phyloP scores from a whole-genome alignment of 2,888 invertebrate genomes.

The Harpagoxenus sublaevis region DNA sequence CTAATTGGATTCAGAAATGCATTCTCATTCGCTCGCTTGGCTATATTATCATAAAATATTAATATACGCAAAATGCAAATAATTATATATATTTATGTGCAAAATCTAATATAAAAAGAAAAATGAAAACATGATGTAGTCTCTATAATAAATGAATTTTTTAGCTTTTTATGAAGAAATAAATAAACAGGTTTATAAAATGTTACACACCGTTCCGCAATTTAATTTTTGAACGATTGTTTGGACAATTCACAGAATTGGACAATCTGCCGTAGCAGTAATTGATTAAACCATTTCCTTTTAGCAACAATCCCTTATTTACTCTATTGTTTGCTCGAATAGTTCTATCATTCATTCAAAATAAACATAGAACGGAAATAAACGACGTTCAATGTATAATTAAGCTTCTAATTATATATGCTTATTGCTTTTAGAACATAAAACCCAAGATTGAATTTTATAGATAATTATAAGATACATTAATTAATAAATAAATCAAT shows the following conservation, averaged over 20 bases:
- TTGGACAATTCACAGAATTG: background rate
- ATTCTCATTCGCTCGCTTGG: background rate
- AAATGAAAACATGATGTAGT: background rate
- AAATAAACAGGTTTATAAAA: background rate
- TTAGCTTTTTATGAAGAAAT: background rate
- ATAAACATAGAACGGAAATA: background rate
- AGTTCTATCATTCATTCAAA: slow-evolving; percentile 4
- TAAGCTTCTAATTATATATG: background rate
- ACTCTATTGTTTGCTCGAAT: slow-evolving; percentile 8
- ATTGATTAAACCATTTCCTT: background rate
- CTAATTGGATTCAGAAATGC: background rate
- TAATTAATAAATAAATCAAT: background rate
- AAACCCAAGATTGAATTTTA: background rate
- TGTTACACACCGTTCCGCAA: background rate
- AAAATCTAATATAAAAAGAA: background rate
- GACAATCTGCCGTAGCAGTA: too few relatives aligned
- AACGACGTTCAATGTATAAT: background rate
- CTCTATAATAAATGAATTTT: background rate
- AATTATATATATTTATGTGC: background rate
- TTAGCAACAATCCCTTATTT: background rate
- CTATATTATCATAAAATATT: slow-evolving; percentile 1
- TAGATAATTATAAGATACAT: background rate
- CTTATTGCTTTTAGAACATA: background rate
- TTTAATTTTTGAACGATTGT: background rate
- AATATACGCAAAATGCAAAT: background rate